phyloP scores from a whole-genome alignment of 37 sponge, comb jelly and placozoan genomes.

The Halichondria panicea region DNA sequence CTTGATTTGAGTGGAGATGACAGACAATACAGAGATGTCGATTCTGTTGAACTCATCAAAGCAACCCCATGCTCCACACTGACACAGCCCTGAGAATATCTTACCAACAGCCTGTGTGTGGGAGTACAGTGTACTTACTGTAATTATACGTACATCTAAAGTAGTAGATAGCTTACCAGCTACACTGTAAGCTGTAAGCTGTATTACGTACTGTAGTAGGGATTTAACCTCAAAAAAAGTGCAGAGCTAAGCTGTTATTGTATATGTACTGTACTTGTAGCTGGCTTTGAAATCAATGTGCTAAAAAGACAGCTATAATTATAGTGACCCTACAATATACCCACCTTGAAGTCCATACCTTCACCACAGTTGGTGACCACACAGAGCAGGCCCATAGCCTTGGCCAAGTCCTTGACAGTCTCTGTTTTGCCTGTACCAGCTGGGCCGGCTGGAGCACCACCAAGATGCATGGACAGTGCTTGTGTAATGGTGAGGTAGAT shows the following conservation, averaged over 20 bases:
- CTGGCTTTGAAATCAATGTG: too few relatives aligned
- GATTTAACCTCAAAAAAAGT: too few relatives aligned
- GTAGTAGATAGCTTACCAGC: too few relatives aligned
- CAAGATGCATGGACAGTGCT: conserved; percentile 96
- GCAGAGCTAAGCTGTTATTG: too few relatives aligned
- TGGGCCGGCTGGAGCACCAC: conserved; percentile 99
- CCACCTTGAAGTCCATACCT: conserved; percentile 98
- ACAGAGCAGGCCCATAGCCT: conserved; percentile 97
- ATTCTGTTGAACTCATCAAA: conserved; percentile 99
- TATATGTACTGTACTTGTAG: too few relatives aligned
- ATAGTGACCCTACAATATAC: neutral
- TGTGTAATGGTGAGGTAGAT: conserved; percentile 97
- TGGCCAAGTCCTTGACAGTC: conserved; percentile 98
- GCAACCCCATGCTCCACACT: conserved; percentile 99
- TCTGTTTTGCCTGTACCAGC: conserved; percentile 99
- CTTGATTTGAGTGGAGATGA: conserved; percentile 99
- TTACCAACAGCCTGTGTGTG: conserved; percentile 89
- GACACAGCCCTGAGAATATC: conserved; percentile 97
- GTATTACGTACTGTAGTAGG: too few relatives aligned
- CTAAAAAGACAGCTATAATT: too few relatives aligned
- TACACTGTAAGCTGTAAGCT: too few relatives aligned
- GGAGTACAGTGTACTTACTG: neutral
- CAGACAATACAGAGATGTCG: conserved; percentile 96
- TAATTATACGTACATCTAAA: conserved; percentile 6
- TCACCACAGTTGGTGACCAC: conserved; percentile 99